Percentiles rank a stretch among this genome's conserved stretches.
Conservation (phyloP, 2,113 vertebrate genomes). For the Oncorhynchus nerka region DNA sequence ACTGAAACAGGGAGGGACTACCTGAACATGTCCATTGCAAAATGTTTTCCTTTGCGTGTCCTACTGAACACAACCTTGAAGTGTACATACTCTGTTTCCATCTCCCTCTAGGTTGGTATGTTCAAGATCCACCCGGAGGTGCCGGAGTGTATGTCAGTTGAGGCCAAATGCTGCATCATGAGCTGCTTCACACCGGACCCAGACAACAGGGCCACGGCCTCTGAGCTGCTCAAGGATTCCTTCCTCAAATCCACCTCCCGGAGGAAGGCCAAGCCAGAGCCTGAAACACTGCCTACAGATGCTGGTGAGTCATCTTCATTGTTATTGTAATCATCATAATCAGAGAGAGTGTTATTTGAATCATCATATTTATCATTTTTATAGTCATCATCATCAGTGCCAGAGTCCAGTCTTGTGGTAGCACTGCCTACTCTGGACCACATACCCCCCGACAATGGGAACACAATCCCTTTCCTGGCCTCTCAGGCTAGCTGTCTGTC, state of each 20-base stretch:
- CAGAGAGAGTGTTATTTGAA: too few species aligned
- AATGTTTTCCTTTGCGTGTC: too few species aligned
- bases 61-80: neutral
- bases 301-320: constrained; percentile 12
- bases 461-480: too few species aligned
- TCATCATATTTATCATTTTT: too few species aligned
- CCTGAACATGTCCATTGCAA: too few species aligned
- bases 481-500: too few species aligned
- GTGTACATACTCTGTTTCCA: neutral
- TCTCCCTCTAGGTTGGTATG: constrained; percentile 84
- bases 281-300: constrained; percentile 36
- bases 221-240: constrained; percentile 70
- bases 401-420: too few species aligned
- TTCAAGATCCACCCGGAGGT: constrained; percentile 90
- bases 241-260: constrained; percentile 71
- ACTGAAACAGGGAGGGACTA: too few species aligned
- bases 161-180: constrained; percentile 85
- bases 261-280: constrained; percentile 54
- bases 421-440: too few species aligned
- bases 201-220: constrained; percentile 74
- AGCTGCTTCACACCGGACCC: constrained; percentile 83
- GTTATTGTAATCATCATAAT: too few species aligned
- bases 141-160: constrained; percentile 81
- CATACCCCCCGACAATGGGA: too few species aligned
- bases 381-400: too few species aligned